Evolutionary conservation across 2,888 invertebrate species (phyloP).

Genomic region (Ectobius pallidus): DNA sequence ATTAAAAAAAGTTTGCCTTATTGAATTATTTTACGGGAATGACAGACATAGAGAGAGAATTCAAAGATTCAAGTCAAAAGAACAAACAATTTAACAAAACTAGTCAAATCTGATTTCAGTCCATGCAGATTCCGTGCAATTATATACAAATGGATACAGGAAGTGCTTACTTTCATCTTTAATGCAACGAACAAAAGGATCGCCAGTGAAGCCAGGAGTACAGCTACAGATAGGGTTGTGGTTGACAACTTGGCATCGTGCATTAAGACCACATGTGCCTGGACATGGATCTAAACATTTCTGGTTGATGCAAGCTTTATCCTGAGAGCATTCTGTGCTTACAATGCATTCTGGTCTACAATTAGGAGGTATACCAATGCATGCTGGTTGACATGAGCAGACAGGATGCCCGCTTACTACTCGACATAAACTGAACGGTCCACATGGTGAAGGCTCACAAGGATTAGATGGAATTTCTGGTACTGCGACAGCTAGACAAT

Average conservation of each 20-base stretch:
- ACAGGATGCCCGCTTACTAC: constrained; percentile 67
- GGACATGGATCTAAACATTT: constrained; percentile 83
- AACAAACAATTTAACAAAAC: no score
- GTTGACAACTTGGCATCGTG: constrained; percentile 81
- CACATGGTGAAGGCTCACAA: constrained; percentile 49
- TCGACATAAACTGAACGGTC: constrained; percentile 49
- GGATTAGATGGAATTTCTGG: constrained; percentile 52
- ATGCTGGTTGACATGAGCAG: constrained; percentile 79
- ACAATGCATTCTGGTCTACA: constrained; percentile 84
- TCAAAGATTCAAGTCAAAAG: no score
- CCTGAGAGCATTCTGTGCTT: constrained; percentile 81
- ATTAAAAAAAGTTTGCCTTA: no score
- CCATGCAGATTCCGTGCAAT: no score
- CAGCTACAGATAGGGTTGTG: constrained; percentile 89
- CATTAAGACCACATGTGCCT: constrained; percentile 82
- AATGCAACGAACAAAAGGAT: constrained; percentile 79
- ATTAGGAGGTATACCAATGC: constrained; percentile 77
- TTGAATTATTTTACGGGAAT: no score
- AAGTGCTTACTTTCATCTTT: constrained; percentile 67
- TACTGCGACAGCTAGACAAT: neutral
- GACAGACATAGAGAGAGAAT: no score
- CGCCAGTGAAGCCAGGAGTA: constrained; percentile 73
- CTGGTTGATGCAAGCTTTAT: constrained; percentile 78
- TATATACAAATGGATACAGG: no score
- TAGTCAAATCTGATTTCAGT: no score